Conservation (phyloP, 2,113 vertebrate species). For the Propithecus coquereli region DNA sequence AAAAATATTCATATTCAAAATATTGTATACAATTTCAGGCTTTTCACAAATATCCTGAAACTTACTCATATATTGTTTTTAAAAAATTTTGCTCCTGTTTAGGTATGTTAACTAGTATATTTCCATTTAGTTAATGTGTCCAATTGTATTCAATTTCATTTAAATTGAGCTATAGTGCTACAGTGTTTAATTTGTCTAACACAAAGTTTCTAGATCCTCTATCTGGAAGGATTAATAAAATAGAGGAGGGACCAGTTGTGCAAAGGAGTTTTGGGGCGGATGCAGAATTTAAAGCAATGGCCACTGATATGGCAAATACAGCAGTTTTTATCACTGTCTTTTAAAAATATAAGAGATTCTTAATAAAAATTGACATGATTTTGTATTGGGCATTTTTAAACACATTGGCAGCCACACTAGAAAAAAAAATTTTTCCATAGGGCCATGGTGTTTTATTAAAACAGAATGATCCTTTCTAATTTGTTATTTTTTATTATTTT, state of each 20-base stretch:
- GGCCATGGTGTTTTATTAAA: too few species aligned
- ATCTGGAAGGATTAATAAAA: background rate
- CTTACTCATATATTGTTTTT: background rate
- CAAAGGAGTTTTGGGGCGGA: background rate
- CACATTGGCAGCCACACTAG: too few species aligned
- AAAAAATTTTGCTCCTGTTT: background rate
- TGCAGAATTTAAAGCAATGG: background rate
- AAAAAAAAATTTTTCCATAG: too few species aligned
- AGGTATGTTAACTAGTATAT: background rate
- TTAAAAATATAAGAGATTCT: background rate
- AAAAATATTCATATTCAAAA: background rate
- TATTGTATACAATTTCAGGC: background rate
- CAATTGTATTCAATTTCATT: background rate
- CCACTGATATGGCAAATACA: background rate
- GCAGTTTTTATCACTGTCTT: background rate
- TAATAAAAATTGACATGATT: background rate
- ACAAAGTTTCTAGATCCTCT: background rate
- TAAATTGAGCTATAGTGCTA: background rate
- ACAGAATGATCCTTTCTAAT: too few species aligned
- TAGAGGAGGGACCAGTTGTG: background rate
- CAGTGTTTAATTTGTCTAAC: background rate
- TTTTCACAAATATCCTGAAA: constrained; percentile 7
- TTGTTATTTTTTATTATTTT: too few species aligned
- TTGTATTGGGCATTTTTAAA: background rate
- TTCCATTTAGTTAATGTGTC: background rate